Percentiles rank a stretch among this genome's conserved stretches.
Evolutionary conservation across 1,140 invertebrate species (phyloP).

Genomic region (Leptinotarsa undecemlineata): DNA sequence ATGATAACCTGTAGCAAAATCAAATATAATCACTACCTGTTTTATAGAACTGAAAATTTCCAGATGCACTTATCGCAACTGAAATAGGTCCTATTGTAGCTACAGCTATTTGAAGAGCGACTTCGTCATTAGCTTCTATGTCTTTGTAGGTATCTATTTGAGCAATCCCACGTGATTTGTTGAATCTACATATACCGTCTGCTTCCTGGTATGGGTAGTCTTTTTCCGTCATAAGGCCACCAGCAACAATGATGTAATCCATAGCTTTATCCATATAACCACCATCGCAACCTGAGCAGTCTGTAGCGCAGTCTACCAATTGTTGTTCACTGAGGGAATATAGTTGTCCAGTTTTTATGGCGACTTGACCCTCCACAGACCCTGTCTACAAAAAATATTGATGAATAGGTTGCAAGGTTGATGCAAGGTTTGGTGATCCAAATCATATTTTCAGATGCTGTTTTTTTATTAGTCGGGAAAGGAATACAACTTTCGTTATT

Average conservation of each 20-base stretch:
- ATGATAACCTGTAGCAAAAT: no score
- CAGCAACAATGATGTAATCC: neutral
- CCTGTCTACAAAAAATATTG: conserved; percentile 15
- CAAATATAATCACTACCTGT: neutral
- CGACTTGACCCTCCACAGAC: conserved; percentile 6
- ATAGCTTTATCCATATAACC: conserved; percentile 19
- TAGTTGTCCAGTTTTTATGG: conserved; percentile 13
- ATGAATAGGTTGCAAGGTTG: no score
- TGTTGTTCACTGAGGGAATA: conserved; percentile 29
- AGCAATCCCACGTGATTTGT: conserved; percentile 12
- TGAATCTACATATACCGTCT: conserved; percentile 20
- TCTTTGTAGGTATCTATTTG: neutral
- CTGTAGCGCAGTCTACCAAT: conserved; percentile 25
- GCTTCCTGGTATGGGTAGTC: conserved; percentile 28
- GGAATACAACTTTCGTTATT: no score
- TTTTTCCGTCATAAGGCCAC: conserved; percentile 28
- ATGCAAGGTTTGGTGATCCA: no score
- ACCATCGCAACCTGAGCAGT: neutral
- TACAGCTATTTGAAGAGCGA: conserved; percentile 16
- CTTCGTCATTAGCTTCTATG: conserved; percentile 13
- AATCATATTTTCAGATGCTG: no score
- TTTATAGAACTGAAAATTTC: conserved; percentile 66
- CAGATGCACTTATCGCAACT: conserved; percentile 89
- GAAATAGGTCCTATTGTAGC: conserved; percentile 75
- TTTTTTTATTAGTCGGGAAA: no score